phyloP scores from a whole-genome alignment of 1,140 invertebrate genomes.

The Drosophila paulistorum region DNA sequence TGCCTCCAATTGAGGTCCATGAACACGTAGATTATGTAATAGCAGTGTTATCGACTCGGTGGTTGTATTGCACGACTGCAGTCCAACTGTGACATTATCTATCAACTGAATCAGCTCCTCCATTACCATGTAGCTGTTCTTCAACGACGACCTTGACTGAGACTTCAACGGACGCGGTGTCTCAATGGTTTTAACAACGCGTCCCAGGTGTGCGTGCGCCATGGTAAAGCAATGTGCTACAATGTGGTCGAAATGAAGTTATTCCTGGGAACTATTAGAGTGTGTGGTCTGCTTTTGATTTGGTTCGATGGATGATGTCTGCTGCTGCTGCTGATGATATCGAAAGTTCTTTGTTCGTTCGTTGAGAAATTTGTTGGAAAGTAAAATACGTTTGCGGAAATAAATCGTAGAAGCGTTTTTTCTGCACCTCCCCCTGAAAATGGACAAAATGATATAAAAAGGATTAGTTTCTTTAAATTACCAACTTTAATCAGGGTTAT shows the following conservation, averaged over 20 bases:
- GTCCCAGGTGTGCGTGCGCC: constrained; percentile 79
- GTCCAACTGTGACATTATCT: constrained; percentile 87
- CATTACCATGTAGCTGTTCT: constrained; percentile 82
- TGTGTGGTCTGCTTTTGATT: background rate
- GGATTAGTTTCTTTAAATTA: background rate
- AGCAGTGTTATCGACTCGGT: constrained; percentile 75
- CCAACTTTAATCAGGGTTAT: too few species aligned
- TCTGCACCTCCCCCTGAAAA: constrained; percentile 81
- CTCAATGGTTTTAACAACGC: constrained; percentile 88
- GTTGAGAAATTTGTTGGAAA: constrained; percentile 47
- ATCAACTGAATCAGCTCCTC: constrained; percentile 89
- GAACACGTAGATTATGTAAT: constrained; percentile 87
- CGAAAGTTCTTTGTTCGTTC: constrained; percentile 54
- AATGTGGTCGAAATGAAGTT: constrained; percentile 23
- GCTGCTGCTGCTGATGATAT: constrained; percentile 25
- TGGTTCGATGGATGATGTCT: constrained; percentile 24
- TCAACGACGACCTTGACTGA: constrained; percentile 81
- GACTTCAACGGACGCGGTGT: constrained; percentile 89
- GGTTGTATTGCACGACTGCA: constrained; percentile 85
- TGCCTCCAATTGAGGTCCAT: constrained; percentile 89
- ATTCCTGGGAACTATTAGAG: constrained; percentile 32
- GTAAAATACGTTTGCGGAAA: constrained; percentile 46
- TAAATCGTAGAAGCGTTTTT: constrained; percentile 73
- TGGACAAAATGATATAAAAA: background rate
- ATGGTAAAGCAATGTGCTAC: constrained; percentile 38